These are phyloP conservation scores for Umimayanthus kanabou DNA, from an alignment of 92 coral and sea anemone genomes.

Conservation along the genomic window DNA sequence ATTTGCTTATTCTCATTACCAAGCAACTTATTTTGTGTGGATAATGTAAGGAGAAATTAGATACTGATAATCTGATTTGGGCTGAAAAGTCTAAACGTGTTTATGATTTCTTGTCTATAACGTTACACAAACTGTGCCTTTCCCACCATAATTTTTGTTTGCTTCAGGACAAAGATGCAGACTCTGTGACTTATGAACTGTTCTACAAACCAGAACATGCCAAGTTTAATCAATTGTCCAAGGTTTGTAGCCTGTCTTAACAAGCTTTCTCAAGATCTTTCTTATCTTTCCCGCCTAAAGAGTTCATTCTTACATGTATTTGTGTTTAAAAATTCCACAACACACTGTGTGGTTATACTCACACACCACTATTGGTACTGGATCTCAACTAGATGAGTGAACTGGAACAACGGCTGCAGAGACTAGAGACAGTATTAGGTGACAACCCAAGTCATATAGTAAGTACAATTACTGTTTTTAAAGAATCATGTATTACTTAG, in stretches of 20 bases:
- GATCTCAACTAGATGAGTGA: slow-evolving; percentile 73
- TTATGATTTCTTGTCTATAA: not conserved
- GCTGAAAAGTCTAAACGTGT: too few relatives aligned
- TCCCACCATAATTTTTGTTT: not conserved
- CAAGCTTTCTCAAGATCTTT: not conserved
- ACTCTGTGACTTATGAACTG: slow-evolving; percentile 90
- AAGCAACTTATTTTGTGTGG: too few relatives aligned
- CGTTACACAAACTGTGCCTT: not conserved
- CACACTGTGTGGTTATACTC: too few relatives aligned
- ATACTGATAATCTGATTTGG: too few relatives aligned
- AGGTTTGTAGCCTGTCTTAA: slow-evolving; percentile 57
- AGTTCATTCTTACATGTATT: too few relatives aligned
- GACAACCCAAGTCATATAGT: slow-evolving; percentile 77
- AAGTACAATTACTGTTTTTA: slow-evolving; percentile 16
- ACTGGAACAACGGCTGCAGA: slow-evolving; percentile 90
- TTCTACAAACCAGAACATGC: slow-evolving; percentile 99
- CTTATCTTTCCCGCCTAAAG: too few relatives aligned
- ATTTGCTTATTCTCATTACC: too few relatives aligned
- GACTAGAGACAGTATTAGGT: slow-evolving; percentile 88
- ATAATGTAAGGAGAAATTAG: too few relatives aligned
- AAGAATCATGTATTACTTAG: too few relatives aligned
- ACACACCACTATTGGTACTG: not conserved
- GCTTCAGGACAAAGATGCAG: slow-evolving; percentile 58
- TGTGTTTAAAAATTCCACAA: too few relatives aligned
- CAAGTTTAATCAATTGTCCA: slow-evolving; percentile 87